Evolutionary conservation across 1,140 invertebrate species (phyloP).

Genomic region (Lamellibrachia luymesi): DNA sequence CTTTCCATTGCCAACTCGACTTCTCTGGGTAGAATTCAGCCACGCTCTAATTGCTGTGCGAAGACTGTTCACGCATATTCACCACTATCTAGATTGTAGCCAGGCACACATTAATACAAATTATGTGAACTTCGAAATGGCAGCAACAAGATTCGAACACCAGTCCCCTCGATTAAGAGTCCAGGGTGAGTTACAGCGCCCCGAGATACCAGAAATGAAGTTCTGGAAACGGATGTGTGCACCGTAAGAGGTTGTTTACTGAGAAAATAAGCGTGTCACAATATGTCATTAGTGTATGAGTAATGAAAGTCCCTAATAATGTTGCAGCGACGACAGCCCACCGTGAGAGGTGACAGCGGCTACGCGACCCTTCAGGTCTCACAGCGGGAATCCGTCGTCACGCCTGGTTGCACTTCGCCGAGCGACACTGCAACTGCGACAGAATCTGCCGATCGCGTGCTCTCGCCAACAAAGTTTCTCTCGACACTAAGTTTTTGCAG

Average conservation of each 20-base stretch:
- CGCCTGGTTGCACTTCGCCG: not conserved
- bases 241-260: not conserved
- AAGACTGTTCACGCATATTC: not conserved
- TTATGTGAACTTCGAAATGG: not conserved
- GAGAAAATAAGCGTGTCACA: not conserved
- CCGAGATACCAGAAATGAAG: not conserved
- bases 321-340: not conserved
- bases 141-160: not conserved
- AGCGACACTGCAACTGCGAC: not conserved
- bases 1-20: not conserved
- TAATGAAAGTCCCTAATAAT: not conserved
- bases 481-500: not conserved
- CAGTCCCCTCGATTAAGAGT: not conserved
- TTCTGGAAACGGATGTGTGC: not conserved
- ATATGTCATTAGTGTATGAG: not conserved
- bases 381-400: not conserved
- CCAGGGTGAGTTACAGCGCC: not conserved
- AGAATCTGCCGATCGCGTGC: not conserved
- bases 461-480: not conserved
- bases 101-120: not conserved
- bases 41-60: not conserved
- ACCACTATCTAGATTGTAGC: not conserved
- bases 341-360: not conserved
- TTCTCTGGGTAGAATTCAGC: not conserved
- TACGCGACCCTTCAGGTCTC: not conserved